Conservation (phyloP, 2,888 invertebrate genomes). For the Pyrocoelia pectoralis region DNA sequence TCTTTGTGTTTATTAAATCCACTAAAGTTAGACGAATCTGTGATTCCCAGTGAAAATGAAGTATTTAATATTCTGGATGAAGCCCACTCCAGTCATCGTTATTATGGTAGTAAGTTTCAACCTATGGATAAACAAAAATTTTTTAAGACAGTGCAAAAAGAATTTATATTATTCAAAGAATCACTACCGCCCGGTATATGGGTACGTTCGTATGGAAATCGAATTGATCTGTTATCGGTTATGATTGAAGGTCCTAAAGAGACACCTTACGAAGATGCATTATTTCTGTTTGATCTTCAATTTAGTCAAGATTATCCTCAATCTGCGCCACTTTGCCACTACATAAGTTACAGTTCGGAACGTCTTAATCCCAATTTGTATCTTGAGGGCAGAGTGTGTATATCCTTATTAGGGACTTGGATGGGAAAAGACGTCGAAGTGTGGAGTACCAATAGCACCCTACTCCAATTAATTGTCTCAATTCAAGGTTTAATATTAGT, state of each 20-base stretch:
- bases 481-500: constrained; percentile 96
- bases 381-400: constrained; percentile 94
- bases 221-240: constrained; percentile 90
- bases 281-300: constrained; percentile 95
- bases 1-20: constrained; percentile 49
- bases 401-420: constrained; percentile 95
- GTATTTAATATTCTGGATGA: constrained; percentile 54
- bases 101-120: constrained; percentile 63
- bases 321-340: constrained; percentile 90
- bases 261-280: constrained; percentile 94
- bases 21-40: constrained; percentile 35
- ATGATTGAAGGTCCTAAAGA: constrained; percentile 92
- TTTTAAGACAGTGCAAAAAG: constrained; percentile 82
- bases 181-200: constrained; percentile 90
- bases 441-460: constrained; percentile 85
- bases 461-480: constrained; percentile 93
- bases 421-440: constrained; percentile 94
- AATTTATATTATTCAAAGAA: constrained; percentile 80
- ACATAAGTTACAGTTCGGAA: constrained; percentile 91
- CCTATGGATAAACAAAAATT: constrained; percentile 81
- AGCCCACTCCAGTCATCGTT: constrained; percentile 51
- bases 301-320: constrained; percentile 89
- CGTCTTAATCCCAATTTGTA: constrained; percentile 95
- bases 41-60: constrained; percentile 47
- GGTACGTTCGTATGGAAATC: constrained; percentile 83